Percentiles rank a stretch among this genome's conserved stretches.
Evolutionary conservation across 2,797 vertebrate genomes (phyloP).

Genomic region (Apogon talboti): DNA sequence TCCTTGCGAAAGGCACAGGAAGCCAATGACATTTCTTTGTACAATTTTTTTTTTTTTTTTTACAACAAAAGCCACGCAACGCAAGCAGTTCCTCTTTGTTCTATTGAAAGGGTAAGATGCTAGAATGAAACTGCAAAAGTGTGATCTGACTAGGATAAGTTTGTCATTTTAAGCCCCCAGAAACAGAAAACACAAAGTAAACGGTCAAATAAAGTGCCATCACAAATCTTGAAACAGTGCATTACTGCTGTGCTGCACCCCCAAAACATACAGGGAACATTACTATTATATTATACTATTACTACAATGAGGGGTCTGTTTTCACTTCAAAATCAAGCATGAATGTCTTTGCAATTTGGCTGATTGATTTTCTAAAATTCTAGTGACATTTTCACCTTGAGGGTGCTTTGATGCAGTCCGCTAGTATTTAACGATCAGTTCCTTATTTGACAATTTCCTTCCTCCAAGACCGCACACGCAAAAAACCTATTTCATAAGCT

Average conservation of each 20-base stretch:
- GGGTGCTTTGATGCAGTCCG: slow-evolving; percentile 1
- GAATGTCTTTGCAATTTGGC: slow-evolving; percentile 18
- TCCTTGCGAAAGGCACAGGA: slow-evolving; percentile 50
- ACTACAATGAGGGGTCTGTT: background rate
- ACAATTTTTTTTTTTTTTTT: background rate
- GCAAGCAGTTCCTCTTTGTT: slow-evolving; percentile 19
- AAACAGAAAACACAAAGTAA: slow-evolving; percentile 48
- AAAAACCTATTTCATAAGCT: background rate
- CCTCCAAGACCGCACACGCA: background rate
- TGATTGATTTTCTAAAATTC: background rate
- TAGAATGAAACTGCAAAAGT: background rate
- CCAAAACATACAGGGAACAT: background rate
- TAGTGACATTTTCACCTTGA: background rate
- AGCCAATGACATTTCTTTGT: slow-evolving; percentile 23
- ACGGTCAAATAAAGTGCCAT: slow-evolving; percentile 56
- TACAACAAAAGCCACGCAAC: background rate
- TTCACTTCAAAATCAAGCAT: slow-evolving; percentile 8
- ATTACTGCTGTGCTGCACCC: background rate
- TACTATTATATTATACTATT: background rate
- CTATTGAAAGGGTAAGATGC: background rate
- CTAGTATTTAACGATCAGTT: background rate
- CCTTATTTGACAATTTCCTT: background rate
- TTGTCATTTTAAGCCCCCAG: slow-evolving; percentile 2
- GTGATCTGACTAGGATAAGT: background rate
- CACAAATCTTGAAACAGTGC: slow-evolving; percentile 12